A percentile compares a stretch with the other conserved stretches of the same genome.
These are phyloP conservation scores for Nasonia oneida DNA, from an alignment of 2,888 invertebrate genomes.

Conservation along the genomic window DNA sequence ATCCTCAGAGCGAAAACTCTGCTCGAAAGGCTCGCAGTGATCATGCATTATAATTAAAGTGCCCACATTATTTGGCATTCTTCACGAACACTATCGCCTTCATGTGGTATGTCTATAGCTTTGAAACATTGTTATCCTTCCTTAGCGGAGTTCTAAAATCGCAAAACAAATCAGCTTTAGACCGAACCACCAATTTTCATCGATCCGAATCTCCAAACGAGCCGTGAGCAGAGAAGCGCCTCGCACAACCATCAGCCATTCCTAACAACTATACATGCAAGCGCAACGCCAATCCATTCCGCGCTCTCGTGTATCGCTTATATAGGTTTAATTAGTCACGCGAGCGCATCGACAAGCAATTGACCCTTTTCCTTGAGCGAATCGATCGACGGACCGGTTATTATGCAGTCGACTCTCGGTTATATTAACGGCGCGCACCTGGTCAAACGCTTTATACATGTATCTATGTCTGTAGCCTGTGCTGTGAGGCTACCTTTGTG, in stretches of 20 bases:
- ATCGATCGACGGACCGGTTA: slow-evolving; percentile 17
- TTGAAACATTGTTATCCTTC: too few relatives aligned
- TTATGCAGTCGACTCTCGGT: neutral
- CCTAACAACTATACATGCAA: neutral
- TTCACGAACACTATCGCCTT: too few relatives aligned
- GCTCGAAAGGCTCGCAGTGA: too few relatives aligned
- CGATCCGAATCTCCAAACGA: neutral
- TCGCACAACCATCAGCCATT: neutral
- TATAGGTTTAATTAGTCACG: slow-evolving; percentile 25
- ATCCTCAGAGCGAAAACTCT: too few relatives aligned
- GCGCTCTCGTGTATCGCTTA: neutral
- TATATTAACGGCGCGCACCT: neutral
- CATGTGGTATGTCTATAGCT: too few relatives aligned
- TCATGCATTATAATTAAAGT: too few relatives aligned
- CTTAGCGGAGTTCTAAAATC: too few relatives aligned
- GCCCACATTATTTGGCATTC: too few relatives aligned
- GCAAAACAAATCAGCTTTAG: too few relatives aligned
- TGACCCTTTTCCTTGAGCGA: slow-evolving; percentile 25
- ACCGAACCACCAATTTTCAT: neutral
- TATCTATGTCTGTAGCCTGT: neutral
- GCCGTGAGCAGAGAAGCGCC: neutral
- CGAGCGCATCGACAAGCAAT: slow-evolving; percentile 21
- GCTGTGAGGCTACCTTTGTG: neutral
- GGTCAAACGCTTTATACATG: neutral
- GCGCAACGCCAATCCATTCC: neutral